Base-by-base conservation (phyloP, 2,113 vertebrate species). In the Gallinago media region DNA sequence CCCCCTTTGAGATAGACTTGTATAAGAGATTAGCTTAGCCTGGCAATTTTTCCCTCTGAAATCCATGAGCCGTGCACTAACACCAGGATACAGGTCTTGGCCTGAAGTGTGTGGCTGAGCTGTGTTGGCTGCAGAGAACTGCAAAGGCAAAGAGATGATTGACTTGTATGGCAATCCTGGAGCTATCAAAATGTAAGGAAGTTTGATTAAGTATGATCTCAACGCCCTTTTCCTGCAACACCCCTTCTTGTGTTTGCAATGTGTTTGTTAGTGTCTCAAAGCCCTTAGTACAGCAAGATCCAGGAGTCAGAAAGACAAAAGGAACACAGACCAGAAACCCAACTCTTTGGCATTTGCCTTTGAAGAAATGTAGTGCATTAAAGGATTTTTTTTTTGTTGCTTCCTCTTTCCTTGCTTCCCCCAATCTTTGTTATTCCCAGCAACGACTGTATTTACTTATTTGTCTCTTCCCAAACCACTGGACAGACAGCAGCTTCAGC, bases 171-270 rank as follows among this genome's bases (percentile, higher is more conserved):
- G 49, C 62, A 59, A 70, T 7, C 27, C 71, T 47, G 72, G 54
- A 75, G 94, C 94, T 94, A 70, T 93, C 85, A 97, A 90, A 94
- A 97, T 95, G 80, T 85, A 72, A 96, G 94, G 94, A 97, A 95
- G 92, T 91, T 94, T 87, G 96, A 96, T 93, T 95, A 95, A 95
- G 54, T 8, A 71, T 90, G 92, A 95, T 63, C 93, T 97, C 77
- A 96, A 91, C 40, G 44, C 88, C 89, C 93, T 96, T 93, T 96
- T 96, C 95, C 95, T 97, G 95, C 52, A 97, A 94, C 92, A 83
- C 74, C 92, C 90, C 88, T 92, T 79, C 82, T 95, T 86, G 88
- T 91, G 90, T 92, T 90, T 75, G 83, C 89, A 78, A 7, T 66
- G 86, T 92, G 83, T 95, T 96, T 93, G 59, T 90, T 96, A 90